These are phyloP conservation scores for Syrista parreyssii DNA, from an alignment of 2,888 invertebrate species.

Conservation along the genomic window DNA sequence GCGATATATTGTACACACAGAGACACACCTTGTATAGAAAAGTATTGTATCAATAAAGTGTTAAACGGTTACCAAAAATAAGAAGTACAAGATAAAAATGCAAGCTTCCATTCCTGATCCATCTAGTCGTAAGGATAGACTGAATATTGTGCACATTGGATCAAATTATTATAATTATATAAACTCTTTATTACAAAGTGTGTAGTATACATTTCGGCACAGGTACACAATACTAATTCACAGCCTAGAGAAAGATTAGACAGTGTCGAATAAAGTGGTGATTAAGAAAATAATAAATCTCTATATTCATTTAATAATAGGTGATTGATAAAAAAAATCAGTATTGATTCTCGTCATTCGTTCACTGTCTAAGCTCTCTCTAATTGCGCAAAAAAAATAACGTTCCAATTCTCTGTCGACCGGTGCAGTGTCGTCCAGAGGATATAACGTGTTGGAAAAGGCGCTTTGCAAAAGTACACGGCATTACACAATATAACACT, in stretches of 20 bases:
- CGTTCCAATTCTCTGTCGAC: not conserved
- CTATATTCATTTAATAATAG: not conserved
- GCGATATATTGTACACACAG: slow-evolving; percentile 42
- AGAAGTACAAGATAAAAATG: not conserved
- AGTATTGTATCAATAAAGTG: slow-evolving; percentile 60
- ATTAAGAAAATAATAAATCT: not conserved
- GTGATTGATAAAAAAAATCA: not conserved
- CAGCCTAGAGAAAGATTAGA: slow-evolving; percentile 8
- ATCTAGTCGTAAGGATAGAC: not conserved
- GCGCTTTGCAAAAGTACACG: not conserved
- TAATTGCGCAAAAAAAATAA: not conserved
- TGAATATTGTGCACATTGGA: too few species aligned
- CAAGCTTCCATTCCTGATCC: not conserved
- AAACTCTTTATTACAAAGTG: slow-evolving; percentile 10
- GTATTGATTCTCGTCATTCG: not conserved
- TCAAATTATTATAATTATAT: not conserved
- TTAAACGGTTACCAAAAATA: slow-evolving; percentile 54
- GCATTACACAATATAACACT: not conserved
- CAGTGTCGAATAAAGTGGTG: not conserved
- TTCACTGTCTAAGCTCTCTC: slow-evolving; percentile 3
- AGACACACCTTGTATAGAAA: slow-evolving; percentile 53
- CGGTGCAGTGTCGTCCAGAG: not conserved
- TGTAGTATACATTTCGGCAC: slow-evolving; percentile 7
- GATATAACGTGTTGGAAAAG: not conserved
- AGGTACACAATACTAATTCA: slow-evolving; percentile 9